phyloP scores from a whole-genome alignment of 2,113 vertebrate species.

The Saguinus imperator region DNA sequence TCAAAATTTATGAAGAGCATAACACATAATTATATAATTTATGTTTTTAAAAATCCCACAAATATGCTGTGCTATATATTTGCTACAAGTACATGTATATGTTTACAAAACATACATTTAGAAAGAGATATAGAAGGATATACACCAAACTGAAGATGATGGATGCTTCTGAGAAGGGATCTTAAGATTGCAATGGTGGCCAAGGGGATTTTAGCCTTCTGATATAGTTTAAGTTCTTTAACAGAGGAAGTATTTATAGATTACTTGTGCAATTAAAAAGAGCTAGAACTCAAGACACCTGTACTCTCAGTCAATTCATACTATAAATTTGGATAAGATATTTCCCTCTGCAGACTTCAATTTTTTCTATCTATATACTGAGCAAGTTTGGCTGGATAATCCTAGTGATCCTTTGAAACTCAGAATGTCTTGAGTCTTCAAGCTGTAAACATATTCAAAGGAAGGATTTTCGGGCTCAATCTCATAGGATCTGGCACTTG shows the following conservation, averaged over 20 bases:
- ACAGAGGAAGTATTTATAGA: background rate
- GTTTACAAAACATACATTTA: background rate
- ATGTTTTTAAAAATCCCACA: background rate
- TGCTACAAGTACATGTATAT: background rate
- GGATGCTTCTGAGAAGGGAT: background rate
- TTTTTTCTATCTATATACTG: background rate
- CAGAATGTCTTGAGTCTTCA: background rate
- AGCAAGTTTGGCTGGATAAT: background rate
- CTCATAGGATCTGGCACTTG: background rate
- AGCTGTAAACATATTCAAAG: background rate
- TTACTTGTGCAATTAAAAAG: background rate
- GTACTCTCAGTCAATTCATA: background rate
- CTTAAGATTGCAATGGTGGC: background rate
- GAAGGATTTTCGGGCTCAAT: background rate
- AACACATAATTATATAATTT: background rate
- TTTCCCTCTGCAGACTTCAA: background rate
- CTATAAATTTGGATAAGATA: no score
- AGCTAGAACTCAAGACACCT: background rate
- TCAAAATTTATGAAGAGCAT: background rate
- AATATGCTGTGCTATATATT: background rate
- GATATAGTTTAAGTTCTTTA: background rate
- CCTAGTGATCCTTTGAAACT: background rate
- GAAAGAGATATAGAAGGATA: background rate
- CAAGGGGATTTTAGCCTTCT: background rate
- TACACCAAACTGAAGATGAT: background rate